These are phyloP conservation scores for Adrianichthys oophorus DNA, from an alignment of 2,797 vertebrate species.

Conservation along the genomic window DNA sequence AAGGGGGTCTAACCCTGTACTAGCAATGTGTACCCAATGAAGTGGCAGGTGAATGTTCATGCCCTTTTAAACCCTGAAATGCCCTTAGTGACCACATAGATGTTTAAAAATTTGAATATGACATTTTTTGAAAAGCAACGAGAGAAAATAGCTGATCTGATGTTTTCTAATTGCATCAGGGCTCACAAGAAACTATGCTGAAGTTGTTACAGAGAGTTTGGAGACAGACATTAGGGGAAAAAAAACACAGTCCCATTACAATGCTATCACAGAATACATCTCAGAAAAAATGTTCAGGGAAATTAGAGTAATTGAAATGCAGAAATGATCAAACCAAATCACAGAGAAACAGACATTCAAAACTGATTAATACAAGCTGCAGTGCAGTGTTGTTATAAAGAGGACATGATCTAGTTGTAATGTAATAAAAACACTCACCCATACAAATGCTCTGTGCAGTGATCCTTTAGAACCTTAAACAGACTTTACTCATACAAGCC, in stretches of 20 bases:
- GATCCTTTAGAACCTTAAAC: no score
- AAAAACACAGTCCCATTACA: slow-evolving; percentile 43
- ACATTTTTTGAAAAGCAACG: no score
- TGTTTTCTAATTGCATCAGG: slow-evolving; percentile 58
- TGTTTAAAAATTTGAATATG: background rate
- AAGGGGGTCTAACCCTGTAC: no score
- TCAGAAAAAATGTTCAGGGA: slow-evolving; percentile 20
- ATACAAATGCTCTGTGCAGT: no score
- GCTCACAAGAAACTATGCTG: slow-evolving; percentile 58
- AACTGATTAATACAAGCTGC: background rate
- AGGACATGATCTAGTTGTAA: no score
- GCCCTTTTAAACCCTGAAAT: no score
- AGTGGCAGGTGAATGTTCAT: no score
- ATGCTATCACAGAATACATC: slow-evolving; percentile 27
- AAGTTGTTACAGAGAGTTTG: slow-evolving; percentile 54
- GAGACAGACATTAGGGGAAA: slow-evolving; percentile 56
- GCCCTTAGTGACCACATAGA: no score
- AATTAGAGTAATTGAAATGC: slow-evolving; percentile 41
- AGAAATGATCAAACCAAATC: slow-evolving; percentile 39
- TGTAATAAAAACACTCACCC: no score
- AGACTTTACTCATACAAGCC: no score
- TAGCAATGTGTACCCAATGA: no score
- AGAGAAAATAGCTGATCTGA: slow-evolving; percentile 43
- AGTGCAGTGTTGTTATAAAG: background rate
- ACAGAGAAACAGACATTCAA: slow-evolving; percentile 11